phyloP scores from a whole-genome alignment of 2,888 invertebrate genomes.

The Chamaedrilus cognettii region DNA sequence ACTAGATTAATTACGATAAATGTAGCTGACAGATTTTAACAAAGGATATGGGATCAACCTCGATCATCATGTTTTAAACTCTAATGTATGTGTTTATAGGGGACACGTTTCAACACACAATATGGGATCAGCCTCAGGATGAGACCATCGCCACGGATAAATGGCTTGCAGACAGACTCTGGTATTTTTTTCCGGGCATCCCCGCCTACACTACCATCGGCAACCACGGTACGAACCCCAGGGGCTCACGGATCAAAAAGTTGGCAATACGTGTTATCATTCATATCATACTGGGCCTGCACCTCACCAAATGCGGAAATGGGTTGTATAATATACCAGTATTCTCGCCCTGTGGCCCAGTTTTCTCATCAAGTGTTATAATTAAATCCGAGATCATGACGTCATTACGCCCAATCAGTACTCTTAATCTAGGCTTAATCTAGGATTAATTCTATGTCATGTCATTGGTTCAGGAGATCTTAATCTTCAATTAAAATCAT shows the following conservation, averaged over 20 bases:
- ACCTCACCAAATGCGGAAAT: no score
- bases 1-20: neutral
- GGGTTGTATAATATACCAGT: no score
- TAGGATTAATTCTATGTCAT: no score
- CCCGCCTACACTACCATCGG: slow-evolving; percentile 16
- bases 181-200: slow-evolving; percentile 12
- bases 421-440: no score
- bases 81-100: slow-evolving; percentile 4
- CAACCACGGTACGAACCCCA: slow-evolving; percentile 19
- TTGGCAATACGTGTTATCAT: no score
- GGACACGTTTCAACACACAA: slow-evolving; percentile 16
- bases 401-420: no score
- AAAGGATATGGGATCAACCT: neutral
- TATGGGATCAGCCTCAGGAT: slow-evolving; percentile 18
- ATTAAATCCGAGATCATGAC: no score
- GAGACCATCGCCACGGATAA: neutral
- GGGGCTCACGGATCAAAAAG: neutral
- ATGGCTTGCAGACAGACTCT: slow-evolving; percentile 1
- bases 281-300: no score
- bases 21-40: neutral
- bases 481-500: no score
- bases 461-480: no score
- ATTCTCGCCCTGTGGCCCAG: no score
- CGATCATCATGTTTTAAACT: neutral
- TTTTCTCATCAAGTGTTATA: no score